These are phyloP conservation scores for Dendrophyllia cribrosa DNA, from an alignment of 64 coral and sea anemone species.

Conservation along the genomic window DNA sequence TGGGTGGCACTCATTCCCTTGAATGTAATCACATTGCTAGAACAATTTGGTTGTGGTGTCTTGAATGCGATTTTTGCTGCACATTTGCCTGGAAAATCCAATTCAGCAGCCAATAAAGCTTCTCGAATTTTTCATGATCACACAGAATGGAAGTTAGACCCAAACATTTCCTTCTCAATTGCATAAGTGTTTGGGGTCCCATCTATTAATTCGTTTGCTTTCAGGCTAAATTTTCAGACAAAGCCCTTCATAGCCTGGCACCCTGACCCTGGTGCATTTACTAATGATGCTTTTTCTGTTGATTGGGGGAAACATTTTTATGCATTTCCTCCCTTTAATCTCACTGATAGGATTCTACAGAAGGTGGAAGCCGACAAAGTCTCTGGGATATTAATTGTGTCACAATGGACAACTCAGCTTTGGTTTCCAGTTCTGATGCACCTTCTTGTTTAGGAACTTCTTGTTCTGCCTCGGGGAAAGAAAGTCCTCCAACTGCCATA, in stretches of 20 bases:
- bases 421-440: conserved; percentile 42
- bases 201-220: conserved; percentile 72
- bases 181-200: conserved; percentile 5
- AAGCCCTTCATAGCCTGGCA: conserved; percentile 57
- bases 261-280: conserved; percentile 63
- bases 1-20: conserved; percentile 25
- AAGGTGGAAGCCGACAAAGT: conserved; percentile 57
- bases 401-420: conserved; percentile 49
- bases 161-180: not conserved
- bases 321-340: conserved; percentile 66
- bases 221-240: conserved; percentile 59
- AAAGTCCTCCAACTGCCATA: conserved; percentile 23
- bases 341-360: conserved; percentile 38
- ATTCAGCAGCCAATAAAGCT: conserved; percentile 26
- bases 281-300: conserved; percentile 44
- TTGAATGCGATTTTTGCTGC: conserved; percentile 22
- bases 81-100: conserved; percentile 35
- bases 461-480: conserved; percentile 26
- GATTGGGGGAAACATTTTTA: conserved; percentile 43
- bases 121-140: too few relatives aligned
- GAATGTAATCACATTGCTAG: conserved; percentile 40
- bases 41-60: conserved; percentile 52
- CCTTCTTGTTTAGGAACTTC: conserved; percentile 26
- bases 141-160: too few relatives aligned
- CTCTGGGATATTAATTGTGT: conserved; percentile 50